Evolutionary conservation across 2,797 vertebrate genomes (phyloP), one percentile per base, ranked within the genome.

Genomic region (Petrocephalus sullivani): DNA sequence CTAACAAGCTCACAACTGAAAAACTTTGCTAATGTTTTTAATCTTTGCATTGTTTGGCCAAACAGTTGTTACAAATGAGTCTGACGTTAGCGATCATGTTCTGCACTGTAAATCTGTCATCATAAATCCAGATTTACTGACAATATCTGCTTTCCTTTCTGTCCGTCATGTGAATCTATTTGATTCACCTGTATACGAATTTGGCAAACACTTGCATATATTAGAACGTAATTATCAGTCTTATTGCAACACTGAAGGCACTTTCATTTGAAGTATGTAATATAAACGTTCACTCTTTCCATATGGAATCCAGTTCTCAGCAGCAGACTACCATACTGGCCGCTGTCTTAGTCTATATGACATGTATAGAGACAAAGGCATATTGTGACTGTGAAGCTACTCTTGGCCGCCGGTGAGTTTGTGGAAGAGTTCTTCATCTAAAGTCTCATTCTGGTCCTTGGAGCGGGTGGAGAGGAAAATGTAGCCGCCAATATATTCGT

Each of bases 391-490:
- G 21, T 49, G 85, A 41, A 23, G 37, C 97, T 94, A 99, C 89
- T 99, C 97, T 93, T 98, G 97, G 46, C 98, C 98, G 54, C 98
- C 98, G 0, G 98, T 99, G 88, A 99, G 94, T 95, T 98, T 99
- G 92, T 98, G 98, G 94, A 99, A 99, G 87, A 99, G 93, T 57
- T 99, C 98, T 95, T 99, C 98, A 0, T 99, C 98, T 88, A 99
- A 93, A 0, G 96, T 97, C 93, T 99, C 97, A 2, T 98, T 99
- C 92, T 99, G 98, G 94, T 97, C 98, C 93, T 99, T 99, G 87
- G 98, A 98, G 87, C 98, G 96, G 0, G 98, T 99, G 53, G 98
- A 99, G 89, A 99, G 91, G 95, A 99, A 99, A 93, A 99, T 99
- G 93, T 99, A 99, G 46, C 98, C 98, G 0, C 98, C 98, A 0